Evolutionary conservation across 2,113 vertebrate genomes (phyloP).

Genomic region (Myiagra hebetior): DNA sequence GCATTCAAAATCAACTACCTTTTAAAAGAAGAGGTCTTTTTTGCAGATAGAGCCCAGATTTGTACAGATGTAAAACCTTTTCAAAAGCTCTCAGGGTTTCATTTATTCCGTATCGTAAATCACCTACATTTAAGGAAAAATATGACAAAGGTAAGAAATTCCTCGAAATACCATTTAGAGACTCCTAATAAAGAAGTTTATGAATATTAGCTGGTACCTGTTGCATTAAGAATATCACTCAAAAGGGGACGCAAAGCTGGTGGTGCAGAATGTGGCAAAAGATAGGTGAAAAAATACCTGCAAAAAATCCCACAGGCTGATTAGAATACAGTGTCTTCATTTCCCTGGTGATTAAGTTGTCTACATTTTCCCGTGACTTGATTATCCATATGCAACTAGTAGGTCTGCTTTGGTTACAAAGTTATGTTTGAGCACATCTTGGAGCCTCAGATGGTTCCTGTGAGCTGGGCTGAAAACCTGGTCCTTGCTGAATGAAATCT

Average conservation of each 20-base stretch:
- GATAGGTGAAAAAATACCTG: slow-evolving; percentile 93
- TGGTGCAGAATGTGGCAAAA: slow-evolving; percentile 88
- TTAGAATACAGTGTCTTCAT: background rate
- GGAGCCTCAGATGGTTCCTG: background rate
- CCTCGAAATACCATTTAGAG: background rate
- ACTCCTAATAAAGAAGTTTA: background rate
- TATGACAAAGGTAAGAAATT: background rate
- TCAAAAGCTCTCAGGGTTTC: slow-evolving; percentile 84
- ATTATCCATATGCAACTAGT: background rate
- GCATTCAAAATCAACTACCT: slow-evolving; percentile 67
- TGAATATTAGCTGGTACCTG: slow-evolving; percentile 73
- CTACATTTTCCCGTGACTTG: background rate
- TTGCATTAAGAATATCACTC: slow-evolving; percentile 85
- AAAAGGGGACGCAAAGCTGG: slow-evolving; percentile 78
- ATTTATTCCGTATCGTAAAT: slow-evolving; percentile 81
- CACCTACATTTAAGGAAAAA: slow-evolving; percentile 71
- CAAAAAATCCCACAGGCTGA: slow-evolving; percentile 32
- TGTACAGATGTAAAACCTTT: slow-evolving; percentile 83
- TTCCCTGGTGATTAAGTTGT: background rate
- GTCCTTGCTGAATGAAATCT: background rate
- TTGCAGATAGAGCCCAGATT: slow-evolving; percentile 84
- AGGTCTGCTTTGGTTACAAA: background rate
- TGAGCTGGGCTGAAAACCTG: background rate
- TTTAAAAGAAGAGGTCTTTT: slow-evolving; percentile 73
- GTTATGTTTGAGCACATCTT: background rate